Evolutionary conservation across 2,888 invertebrate species (phyloP).

Genomic region (Troilus luridus): DNA sequence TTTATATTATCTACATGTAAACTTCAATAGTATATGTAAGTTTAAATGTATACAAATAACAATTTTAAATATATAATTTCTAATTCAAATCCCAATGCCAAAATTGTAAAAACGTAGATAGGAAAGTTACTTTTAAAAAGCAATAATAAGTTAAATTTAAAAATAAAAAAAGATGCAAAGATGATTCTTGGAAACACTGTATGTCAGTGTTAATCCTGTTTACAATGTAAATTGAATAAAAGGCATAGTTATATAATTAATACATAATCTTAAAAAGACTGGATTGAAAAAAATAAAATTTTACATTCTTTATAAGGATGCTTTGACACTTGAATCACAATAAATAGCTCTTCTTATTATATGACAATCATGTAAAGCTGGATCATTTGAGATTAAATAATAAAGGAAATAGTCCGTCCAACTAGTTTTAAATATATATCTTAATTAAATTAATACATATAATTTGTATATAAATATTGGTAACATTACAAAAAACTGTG

Average conservation of each 20-base stretch:
- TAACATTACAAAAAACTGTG: constrained; percentile 51
- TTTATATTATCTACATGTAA: neutral
- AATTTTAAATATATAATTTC: constrained; percentile 28
- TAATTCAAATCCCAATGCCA: neutral
- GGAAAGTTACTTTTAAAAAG: neutral
- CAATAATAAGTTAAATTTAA: neutral
- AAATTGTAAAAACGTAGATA: constrained; percentile 4
- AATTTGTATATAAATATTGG: constrained; percentile 40
- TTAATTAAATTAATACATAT: constrained; percentile 38
- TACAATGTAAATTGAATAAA: neutral
- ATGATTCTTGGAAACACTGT: neutral
- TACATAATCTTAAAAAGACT: constrained; percentile 2
- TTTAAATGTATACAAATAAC: neutral
- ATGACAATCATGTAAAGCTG: neutral
- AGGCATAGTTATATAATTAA: neutral
- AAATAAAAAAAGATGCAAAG: neutral
- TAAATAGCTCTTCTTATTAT: neutral
- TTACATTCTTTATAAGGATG: neutral
- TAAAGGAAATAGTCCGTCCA: constrained; percentile 54
- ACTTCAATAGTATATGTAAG: constrained; percentile 2
- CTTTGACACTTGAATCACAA: neutral
- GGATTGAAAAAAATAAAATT: neutral
- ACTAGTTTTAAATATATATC: constrained; percentile 54
- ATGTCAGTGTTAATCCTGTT: neutral
- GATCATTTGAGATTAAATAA: constrained; percentile 25